Evolutionary conservation across 2,113 vertebrate genomes (phyloP).

Genomic region (Erinaceus europaeus): DNA sequence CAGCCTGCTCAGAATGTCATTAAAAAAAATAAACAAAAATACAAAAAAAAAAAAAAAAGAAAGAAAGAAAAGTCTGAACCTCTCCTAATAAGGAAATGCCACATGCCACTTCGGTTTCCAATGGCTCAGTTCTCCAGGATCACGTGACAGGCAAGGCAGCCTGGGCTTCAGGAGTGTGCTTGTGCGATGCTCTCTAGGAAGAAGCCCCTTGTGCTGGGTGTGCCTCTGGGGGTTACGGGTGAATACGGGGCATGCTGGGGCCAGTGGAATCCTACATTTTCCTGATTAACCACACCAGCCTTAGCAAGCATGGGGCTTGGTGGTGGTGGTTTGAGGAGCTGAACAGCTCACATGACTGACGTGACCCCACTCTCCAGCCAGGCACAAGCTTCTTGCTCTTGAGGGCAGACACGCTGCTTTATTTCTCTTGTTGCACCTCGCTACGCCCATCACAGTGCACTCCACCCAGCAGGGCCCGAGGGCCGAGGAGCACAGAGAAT

Average conservation of each 20-base stretch:
- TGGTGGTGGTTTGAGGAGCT: not conserved
- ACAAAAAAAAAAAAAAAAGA: not conserved
- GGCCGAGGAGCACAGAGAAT: slow-evolving; percentile 32
- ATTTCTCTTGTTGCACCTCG: slow-evolving; percentile 41
- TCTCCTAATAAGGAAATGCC: slow-evolving; percentile 64
- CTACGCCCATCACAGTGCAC: slow-evolving; percentile 33
- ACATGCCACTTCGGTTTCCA: slow-evolving; percentile 37
- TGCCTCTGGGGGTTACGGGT: not conserved
- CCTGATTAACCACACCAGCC: slow-evolving; percentile 24
- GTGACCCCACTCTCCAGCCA: not conserved
- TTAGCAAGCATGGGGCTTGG: not conserved
- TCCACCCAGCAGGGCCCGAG: slow-evolving; percentile 1
- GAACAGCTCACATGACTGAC: not conserved
- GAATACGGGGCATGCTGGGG: not conserved
- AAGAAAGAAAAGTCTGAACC: not conserved
- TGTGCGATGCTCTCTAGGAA: slow-evolving; percentile 11
- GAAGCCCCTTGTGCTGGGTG: no score
- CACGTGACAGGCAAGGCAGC: not conserved
- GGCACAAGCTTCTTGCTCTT: slow-evolving; percentile 10
- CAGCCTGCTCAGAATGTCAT: not conserved
- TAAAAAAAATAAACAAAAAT: not conserved
- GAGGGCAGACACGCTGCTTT: slow-evolving; percentile 14
- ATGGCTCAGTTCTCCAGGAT: slow-evolving; percentile 42
- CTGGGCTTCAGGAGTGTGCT: not conserved
- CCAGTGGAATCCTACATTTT: not conserved